phyloP scores from a whole-genome alignment of 2,113 vertebrate species.

The Actenoides lindsayi region DNA sequence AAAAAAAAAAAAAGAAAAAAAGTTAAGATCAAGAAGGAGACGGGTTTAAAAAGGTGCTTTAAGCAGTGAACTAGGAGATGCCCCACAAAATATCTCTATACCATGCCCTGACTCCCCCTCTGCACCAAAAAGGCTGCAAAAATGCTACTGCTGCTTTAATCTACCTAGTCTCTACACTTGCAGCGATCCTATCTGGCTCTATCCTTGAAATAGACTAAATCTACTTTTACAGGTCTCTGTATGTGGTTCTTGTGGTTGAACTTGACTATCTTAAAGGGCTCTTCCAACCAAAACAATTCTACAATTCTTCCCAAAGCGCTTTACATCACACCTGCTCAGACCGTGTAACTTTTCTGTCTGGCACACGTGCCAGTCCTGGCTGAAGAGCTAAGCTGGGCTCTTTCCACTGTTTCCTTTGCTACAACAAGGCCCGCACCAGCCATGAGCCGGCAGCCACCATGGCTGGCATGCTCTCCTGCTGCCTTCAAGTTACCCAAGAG shows the following conservation, averaged over 20 bases:
- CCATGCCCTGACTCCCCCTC: neutral
- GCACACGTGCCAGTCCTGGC: rapidly evolving
- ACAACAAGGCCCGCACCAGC: neutral
- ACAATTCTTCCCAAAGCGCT: neutral
- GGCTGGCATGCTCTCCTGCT: neutral
- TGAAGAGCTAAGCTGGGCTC: neutral
- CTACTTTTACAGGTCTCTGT: neutral
- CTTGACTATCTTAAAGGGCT: neutral
- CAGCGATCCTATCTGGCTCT: rapidly evolving
- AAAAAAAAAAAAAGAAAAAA: neutral
- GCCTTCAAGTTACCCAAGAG: neutral
- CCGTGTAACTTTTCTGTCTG: rapidly evolving
- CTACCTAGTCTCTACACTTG: neutral
- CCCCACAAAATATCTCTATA: rapidly evolving
- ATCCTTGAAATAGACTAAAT: neutral
- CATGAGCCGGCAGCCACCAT: rapidly evolving
- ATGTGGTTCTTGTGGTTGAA: neutral
- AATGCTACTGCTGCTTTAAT: neutral
- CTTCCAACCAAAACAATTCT: neutral
- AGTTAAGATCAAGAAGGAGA: neutral
- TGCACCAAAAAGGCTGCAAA: neutral
- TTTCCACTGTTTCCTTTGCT: neutral
- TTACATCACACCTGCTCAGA: rapidly evolving
- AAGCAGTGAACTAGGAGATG: neutral
- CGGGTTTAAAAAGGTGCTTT: neutral